These are phyloP conservation scores for Caranx melampygus DNA, from an alignment of 2,113 vertebrate genomes.

Conservation along the genomic window DNA sequence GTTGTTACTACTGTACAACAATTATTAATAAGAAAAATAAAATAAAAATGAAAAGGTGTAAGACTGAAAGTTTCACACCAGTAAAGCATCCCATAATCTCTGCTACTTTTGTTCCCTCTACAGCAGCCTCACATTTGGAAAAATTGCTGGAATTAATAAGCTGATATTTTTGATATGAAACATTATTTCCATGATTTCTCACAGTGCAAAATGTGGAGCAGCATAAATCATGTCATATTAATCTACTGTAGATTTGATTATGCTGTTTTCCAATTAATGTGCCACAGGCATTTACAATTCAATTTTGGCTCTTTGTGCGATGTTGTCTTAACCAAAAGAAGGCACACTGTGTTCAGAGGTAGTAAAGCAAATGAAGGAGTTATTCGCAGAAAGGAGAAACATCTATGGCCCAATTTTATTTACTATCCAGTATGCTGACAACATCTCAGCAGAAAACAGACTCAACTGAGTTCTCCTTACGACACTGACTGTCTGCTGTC, in stretches of 20 bases:
- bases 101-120: not conserved
- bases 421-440: not conserved
- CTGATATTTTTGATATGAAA: conserved; percentile 25
- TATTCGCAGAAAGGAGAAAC: conserved; percentile 4
- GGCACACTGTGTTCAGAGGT: not conserved
- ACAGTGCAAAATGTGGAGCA: conserved; percentile 36
- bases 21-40: too few species aligned
- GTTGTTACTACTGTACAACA: too few species aligned
- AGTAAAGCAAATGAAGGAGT: conserved; percentile 11
- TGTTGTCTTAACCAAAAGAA: conserved; percentile 18
- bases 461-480: not conserved
- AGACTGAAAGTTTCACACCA: not conserved
- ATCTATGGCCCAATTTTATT: not conserved
- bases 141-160: not conserved
- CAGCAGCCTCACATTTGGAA: conserved; percentile 4
- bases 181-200: conserved; percentile 26
- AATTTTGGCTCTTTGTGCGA: conserved; percentile 24
- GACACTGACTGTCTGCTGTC: not conserved
- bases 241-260: conserved; percentile 56
- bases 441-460: not conserved
- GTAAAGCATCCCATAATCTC: not conserved
- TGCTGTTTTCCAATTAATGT: conserved; percentile 58
- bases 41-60: not conserved
- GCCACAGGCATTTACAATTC: conserved; percentile 36
- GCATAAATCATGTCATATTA: conserved; percentile 68